A percentile compares a stretch with the other conserved stretches of the same genome.
These are phyloP conservation scores for Podarcis muralis DNA, from an alignment of 2,113 vertebrate species.

Conservation along the genomic window DNA sequence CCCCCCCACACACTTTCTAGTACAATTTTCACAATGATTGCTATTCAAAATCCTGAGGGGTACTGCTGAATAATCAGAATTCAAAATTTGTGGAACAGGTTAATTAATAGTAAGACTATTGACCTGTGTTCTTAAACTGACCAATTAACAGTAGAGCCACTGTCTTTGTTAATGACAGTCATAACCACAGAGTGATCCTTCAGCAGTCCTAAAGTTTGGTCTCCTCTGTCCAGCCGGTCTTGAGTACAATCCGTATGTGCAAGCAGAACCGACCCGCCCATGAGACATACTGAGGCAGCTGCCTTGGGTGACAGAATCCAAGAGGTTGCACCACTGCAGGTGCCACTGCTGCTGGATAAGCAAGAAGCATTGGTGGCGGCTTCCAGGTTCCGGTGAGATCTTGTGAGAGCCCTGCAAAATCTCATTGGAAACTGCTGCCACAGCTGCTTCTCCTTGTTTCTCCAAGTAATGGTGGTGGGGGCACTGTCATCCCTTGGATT, in stretches of 20 bases:
- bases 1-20: not conserved
- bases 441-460: not conserved
- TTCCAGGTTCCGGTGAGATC: not conserved
- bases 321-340: too few species aligned
- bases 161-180: not conserved
- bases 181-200: not conserved
- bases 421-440: not conserved
- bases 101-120: not conserved
- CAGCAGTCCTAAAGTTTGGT: not conserved
- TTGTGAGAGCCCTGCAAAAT: not conserved
- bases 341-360: not conserved
- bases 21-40: not conserved
- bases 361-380: not conserved
- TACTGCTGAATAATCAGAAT: not conserved
- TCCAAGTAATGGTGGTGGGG: too few species aligned
- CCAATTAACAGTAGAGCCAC: not conserved
- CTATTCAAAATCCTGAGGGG: not conserved
- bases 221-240: not conserved
- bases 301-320: too few species aligned
- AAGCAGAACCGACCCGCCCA: not conserved
- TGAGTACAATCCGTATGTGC: not conserved
- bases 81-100: not conserved
- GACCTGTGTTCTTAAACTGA: not conserved
- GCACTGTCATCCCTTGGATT: too few species aligned
- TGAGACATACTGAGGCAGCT: too few species aligned